Evolutionary conservation across 1,140 invertebrate genomes (phyloP).

Genomic region (Caenorhabditis brenneri): DNA sequence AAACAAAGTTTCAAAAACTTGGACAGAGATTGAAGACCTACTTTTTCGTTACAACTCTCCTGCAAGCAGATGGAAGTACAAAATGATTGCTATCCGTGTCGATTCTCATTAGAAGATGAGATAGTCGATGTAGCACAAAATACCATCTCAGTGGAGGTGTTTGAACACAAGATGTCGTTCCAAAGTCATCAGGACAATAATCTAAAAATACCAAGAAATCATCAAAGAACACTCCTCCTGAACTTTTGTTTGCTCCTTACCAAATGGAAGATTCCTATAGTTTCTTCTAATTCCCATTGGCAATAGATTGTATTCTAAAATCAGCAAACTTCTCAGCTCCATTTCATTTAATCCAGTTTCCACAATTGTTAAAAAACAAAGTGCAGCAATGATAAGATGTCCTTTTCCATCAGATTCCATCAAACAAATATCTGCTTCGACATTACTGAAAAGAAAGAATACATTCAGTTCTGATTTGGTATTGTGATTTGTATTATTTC

Average conservation of each 20-base stretch:
- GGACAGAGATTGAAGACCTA: background rate
- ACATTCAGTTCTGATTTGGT: background rate
- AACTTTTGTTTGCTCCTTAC: too few relatives aligned
- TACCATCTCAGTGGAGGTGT: constrained; percentile 3
- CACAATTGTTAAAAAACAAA: constrained; percentile 32
- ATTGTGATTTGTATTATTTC: background rate
- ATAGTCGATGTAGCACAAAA: background rate
- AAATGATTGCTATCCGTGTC: constrained; percentile 6
- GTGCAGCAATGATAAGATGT: background rate
- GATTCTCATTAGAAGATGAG: background rate
- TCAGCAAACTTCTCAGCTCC: constrained; percentile 19
- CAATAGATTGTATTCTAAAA: constrained; percentile 12
- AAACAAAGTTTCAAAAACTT: background rate
- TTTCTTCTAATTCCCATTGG: constrained; percentile 11
- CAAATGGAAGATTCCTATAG: constrained; percentile 2
- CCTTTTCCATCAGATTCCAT: constrained; percentile 35
- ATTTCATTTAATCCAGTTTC: constrained; percentile 2
- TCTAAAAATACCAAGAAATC: constrained; percentile 2
- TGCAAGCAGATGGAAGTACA: background rate
- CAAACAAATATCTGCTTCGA: constrained; percentile 21
- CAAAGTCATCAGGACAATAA: constrained; percentile 16
- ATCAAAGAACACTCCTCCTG: too few relatives aligned
- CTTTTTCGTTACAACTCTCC: constrained; percentile 5
- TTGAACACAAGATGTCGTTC: background rate
- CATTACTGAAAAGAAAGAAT: constrained; percentile 25